Percentiles rank a stretch among this genome's conserved stretches.
Conservation (phyloP, 2,888 invertebrate species). For the Matsumyia berberina region DNA sequence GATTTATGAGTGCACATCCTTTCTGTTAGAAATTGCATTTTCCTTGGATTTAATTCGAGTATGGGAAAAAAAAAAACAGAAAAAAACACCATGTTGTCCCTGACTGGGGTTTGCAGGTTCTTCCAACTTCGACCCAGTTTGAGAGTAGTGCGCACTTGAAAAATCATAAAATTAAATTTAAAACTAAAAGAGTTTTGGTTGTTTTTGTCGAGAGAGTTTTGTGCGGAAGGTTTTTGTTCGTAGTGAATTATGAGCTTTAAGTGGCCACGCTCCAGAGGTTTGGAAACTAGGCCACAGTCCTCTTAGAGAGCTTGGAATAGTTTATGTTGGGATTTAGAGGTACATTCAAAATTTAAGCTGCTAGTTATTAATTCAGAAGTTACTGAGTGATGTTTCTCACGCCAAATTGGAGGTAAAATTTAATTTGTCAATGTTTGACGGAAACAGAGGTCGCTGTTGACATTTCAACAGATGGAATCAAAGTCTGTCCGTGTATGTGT, state of each 20-base stretch:
- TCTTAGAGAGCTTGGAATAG: not conserved
- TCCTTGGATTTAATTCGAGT: conserved; percentile 1
- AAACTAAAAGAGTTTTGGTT: conserved; percentile 2
- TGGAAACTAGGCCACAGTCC: not conserved
- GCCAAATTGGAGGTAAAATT: too few species aligned
- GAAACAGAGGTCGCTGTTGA: too few species aligned
- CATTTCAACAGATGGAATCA: too few species aligned
- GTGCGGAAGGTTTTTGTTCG: not conserved
- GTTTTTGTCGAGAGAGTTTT: conserved; percentile 9
- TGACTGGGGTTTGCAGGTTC: conserved; percentile 43
- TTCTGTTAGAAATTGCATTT: conserved; percentile 60
- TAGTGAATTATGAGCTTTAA: not conserved
- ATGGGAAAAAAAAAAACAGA: not conserved
- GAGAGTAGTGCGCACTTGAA: conserved; percentile 37
- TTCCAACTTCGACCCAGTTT: conserved; percentile 61
- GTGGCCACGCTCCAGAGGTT: not conserved
- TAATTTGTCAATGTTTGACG: too few species aligned
- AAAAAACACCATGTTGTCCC: conserved; percentile 42
- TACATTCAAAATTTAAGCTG: too few species aligned
- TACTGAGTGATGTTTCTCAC: too few species aligned
- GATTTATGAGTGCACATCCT: conserved; percentile 68
- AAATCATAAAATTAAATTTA: conserved; percentile 41
- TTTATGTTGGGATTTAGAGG: not conserved
- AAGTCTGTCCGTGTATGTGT: too few species aligned
- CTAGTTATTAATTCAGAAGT: too few species aligned